Evolutionary conservation across 2,113 vertebrate species (phyloP).

Genomic region (Todiramphus chloris): DNA sequence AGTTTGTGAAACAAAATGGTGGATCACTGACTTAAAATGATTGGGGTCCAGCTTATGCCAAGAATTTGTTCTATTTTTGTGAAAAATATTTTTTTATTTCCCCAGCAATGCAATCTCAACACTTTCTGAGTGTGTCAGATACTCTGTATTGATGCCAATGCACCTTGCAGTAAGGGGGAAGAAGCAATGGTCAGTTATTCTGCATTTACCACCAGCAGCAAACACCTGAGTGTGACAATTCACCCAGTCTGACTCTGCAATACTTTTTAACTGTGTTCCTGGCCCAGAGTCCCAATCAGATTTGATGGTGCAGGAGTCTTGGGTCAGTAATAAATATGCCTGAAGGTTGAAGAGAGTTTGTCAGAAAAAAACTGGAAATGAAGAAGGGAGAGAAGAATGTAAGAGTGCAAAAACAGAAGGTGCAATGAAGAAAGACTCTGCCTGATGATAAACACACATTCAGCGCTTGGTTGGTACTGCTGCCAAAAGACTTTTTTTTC

Average conservation of each 20-base stretch:
- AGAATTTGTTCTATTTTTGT: background rate
- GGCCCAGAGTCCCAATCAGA: background rate
- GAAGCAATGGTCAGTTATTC: background rate
- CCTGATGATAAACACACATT: background rate
- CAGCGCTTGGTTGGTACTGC: background rate
- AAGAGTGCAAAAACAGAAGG: background rate
- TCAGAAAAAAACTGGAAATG: background rate
- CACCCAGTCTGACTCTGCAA: background rate
- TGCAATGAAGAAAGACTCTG: background rate
- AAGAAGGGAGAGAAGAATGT: background rate
- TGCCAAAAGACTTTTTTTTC: background rate
- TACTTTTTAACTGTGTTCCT: background rate
- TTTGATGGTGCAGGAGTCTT: background rate
- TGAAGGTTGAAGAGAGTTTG: background rate
- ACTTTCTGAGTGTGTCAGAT: background rate
- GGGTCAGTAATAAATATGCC: background rate
- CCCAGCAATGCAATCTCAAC: background rate
- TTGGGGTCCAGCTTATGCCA: background rate
- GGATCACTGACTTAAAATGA: background rate
- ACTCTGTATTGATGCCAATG: background rate
- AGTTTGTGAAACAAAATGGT: background rate
- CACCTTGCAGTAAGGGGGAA: background rate
- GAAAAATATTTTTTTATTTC: background rate
- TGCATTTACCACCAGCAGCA: background rate
- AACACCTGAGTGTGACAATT: background rate